Evolutionary conservation across 2,113 vertebrate genomes (phyloP).

Genomic region (Sturnus vulgaris): DNA sequence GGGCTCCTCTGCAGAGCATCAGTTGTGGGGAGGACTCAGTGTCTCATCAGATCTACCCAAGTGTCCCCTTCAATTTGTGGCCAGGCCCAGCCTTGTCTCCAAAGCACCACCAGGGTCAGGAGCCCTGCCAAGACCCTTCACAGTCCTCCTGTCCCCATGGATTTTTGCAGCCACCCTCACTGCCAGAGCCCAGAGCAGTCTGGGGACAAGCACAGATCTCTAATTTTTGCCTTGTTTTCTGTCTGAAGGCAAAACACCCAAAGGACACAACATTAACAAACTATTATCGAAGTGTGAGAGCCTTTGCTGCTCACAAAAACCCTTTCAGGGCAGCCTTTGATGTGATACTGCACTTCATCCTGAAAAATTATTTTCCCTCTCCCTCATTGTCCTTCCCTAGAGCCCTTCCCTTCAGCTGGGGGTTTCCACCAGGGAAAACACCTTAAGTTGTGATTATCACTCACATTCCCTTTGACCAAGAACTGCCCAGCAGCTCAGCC

Average conservation of each 20-base stretch:
- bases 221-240: not conserved
- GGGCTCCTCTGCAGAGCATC: not conserved
- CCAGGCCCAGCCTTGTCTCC: not conserved
- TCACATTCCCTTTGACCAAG: not conserved
- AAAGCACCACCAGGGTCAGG: not conserved
- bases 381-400: not conserved
- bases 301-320: not conserved
- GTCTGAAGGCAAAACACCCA: not conserved
- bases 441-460: fast-evolving
- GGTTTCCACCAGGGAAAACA: not conserved
- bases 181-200: not conserved
- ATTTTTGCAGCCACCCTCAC: not conserved
- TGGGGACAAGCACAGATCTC: not conserved
- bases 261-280: not conserved
- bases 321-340: not conserved
- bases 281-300: not conserved
- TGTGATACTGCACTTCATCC: not conserved
- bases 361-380: not conserved
- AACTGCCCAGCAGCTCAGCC: not conserved
- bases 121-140: not conserved
- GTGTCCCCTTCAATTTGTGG: conserved; percentile 34
- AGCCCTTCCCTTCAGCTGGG: not conserved
- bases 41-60: not conserved
- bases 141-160: not conserved
- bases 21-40: not conserved